These are phyloP conservation scores for Rhingia rostrata DNA, from an alignment of 2,888 invertebrate genomes.

Conservation along the genomic window DNA sequence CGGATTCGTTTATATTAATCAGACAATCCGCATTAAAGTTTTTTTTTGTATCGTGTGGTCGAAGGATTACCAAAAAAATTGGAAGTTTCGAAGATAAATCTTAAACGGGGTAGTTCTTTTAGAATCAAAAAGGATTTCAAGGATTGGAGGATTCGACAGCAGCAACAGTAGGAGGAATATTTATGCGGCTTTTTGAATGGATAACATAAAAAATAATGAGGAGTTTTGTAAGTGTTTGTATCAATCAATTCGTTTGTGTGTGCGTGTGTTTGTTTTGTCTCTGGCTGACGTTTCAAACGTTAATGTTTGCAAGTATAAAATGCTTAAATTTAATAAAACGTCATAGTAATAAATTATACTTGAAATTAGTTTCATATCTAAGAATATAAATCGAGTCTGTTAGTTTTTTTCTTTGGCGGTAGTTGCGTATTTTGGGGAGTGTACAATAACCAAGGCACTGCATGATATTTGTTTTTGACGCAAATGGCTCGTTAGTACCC, in stretches of 20 bases:
- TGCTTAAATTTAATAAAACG: too few relatives aligned
- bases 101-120: neutral
- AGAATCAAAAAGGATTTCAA: neutral
- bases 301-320: too few relatives aligned
- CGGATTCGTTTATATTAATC: slow-evolving; percentile 27
- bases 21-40: slow-evolving; percentile 19
- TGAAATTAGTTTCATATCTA: too few relatives aligned
- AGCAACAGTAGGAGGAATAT: neutral
- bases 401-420: too few relatives aligned
- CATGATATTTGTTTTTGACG: too few relatives aligned
- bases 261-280: neutral
- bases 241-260: neutral
- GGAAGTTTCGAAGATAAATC: too few relatives aligned
- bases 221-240: slow-evolving; percentile 66
- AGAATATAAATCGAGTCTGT: too few relatives aligned
- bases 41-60: slow-evolving; percentile 1
- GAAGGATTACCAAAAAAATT: too few relatives aligned
- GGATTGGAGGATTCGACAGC: neutral
- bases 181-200: slow-evolving; percentile 54
- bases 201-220: slow-evolving; percentile 56
- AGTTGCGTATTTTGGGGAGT: too few relatives aligned
- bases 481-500: too few relatives aligned
- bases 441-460: too few relatives aligned
- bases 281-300: neutral
- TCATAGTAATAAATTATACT: too few relatives aligned